Conservation (phyloP, 2,797 vertebrate genomes). For the Sebastolobus altivelis region DNA sequence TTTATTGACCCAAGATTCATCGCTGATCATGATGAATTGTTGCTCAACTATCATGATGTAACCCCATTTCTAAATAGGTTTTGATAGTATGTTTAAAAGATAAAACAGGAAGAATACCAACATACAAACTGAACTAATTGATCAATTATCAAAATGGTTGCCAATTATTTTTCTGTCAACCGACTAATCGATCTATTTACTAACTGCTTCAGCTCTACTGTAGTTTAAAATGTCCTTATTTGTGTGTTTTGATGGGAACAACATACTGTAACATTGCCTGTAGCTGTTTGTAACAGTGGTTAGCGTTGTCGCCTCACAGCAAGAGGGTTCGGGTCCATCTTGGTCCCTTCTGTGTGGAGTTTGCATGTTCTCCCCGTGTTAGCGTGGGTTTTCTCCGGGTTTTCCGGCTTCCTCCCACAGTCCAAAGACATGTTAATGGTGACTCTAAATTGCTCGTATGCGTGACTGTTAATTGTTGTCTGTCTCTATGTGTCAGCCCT, state of each 20-base stretch:
- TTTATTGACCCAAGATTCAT: neutral
- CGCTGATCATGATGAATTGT: neutral
- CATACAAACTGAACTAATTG: neutral
- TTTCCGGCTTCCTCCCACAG: neutral
- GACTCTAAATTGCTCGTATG: neutral
- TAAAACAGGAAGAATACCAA: neutral
- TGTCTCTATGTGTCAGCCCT: neutral
- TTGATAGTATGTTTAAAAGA: neutral
- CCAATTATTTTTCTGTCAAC: neutral
- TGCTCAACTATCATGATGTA: neutral
- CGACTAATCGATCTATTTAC: neutral
- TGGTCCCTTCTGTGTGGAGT: too few relatives aligned
- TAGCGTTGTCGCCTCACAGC: neutral
- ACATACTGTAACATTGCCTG: neutral
- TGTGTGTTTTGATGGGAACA: neutral
- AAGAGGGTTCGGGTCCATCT: neutral
- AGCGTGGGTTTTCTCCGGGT: too few relatives aligned
- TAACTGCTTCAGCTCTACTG: neutral
- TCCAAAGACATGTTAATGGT: neutral
- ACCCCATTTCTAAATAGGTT: neutral
- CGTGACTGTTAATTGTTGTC: neutral
- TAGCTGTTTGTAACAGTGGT: neutral
- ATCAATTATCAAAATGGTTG: neutral
- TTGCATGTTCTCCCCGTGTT: too few relatives aligned
- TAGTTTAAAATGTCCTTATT: neutral